phyloP scores from a whole-genome alignment of 1,140 invertebrate species.

The Cataglyphis hispanica region DNA sequence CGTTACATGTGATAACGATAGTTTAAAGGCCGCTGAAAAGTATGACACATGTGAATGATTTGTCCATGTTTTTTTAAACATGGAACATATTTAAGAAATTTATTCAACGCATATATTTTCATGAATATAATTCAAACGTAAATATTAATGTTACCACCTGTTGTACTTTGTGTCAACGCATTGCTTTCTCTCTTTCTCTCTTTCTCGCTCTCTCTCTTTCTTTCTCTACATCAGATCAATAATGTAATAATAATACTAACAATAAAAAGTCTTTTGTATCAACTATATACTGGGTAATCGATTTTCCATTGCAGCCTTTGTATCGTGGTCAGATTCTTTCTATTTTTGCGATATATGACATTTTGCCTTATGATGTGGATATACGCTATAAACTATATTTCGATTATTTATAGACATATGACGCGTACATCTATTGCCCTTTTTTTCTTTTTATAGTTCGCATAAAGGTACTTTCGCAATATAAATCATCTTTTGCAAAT shows the following conservation, averaged over 20 bases:
- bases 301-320: background rate
- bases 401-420: slow-evolving; percentile 27
- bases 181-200: too few species aligned
- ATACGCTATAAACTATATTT: background rate
- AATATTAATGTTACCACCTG: slow-evolving; percentile 1
- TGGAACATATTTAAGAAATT: background rate
- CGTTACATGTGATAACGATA: background rate
- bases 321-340: slow-evolving; percentile 3
- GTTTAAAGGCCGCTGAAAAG: too few species aligned
- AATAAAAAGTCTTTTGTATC: background rate
- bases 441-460: slow-evolving; percentile 14
- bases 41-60: background rate
- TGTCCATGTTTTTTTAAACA: background rate
- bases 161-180: background rate
- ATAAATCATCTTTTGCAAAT: background rate
- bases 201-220: too few species aligned
- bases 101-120: background rate
- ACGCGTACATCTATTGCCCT: background rate
- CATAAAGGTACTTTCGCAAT: background rate
- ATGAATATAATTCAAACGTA: background rate
- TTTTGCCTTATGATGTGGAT: background rate
- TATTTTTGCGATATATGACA: background rate
- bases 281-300: background rate
- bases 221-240: background rate
- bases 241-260: slow-evolving; percentile 6